Evolutionary conservation across 35 echinoderm and acorn worm species (phyloP).

Genomic region (Patiria miniata): DNA sequence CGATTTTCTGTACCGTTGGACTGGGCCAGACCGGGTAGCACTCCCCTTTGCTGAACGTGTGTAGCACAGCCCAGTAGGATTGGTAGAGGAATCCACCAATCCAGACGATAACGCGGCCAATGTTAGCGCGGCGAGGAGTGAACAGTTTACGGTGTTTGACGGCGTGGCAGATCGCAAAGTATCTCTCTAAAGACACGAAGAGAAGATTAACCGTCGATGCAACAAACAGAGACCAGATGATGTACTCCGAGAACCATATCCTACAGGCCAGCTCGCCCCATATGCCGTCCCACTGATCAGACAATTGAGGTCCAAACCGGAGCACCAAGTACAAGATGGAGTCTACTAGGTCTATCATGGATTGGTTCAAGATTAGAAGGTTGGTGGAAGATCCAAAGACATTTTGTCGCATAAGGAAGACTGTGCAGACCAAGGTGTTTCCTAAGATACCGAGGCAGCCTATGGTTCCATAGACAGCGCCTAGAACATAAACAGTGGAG

Average conservation of each 20-base stretch:
- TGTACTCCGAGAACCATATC: conserved; percentile 60
- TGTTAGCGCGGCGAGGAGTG: conserved; percentile 51
- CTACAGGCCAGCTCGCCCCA: conserved; percentile 66
- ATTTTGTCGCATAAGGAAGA: conserved; percentile 54
- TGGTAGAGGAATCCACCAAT: conserved; percentile 49
- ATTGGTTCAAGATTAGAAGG: no score
- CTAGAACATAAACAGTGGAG: background rate
- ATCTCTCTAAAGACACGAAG: conserved; percentile 73
- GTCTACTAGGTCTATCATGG: conserved; percentile 61
- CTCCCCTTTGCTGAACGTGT: background rate
- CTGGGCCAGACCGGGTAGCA: conserved; percentile 62
- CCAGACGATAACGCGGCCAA: conserved; percentile 46
- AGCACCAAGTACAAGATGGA: conserved; percentile 55
- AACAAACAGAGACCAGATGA: no score
- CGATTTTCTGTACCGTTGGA: conserved; percentile 45
- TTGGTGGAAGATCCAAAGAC: conserved; percentile 66
- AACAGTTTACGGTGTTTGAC: no score
- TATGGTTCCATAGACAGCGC: conserved; percentile 55
- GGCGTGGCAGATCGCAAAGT: conserved; percentile 59
- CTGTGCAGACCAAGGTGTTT: conserved; percentile 41
- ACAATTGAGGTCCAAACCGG: conserved; percentile 44
- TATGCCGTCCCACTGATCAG: conserved; percentile 5
- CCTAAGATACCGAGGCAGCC: no score
- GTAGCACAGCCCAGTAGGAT: no score
- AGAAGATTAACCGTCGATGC: no score